These are phyloP conservation scores for Platygyra sinensis DNA, from an alignment of 64 coral and sea anemone genomes.

Conservation along the genomic window DNA sequence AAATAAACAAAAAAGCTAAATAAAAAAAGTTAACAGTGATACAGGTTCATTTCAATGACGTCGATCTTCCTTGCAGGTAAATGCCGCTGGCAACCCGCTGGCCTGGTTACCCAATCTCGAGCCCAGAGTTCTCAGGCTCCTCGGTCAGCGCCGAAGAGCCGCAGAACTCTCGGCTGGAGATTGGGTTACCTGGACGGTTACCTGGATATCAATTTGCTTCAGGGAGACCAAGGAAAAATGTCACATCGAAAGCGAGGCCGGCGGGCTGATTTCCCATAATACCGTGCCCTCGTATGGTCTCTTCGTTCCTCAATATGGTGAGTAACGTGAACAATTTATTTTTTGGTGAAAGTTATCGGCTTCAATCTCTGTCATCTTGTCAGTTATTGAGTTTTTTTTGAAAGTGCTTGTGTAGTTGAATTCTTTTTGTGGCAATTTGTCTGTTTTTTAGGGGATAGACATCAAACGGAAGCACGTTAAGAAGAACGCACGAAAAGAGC, in stretches of 20 bases:
- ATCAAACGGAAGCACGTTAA: constrained; percentile 97
- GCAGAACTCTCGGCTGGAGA: too few relatives aligned
- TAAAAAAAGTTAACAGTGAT: constrained; percentile 12
- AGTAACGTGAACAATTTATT: background rate
- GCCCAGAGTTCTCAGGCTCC: too few relatives aligned
- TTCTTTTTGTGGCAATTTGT: background rate
- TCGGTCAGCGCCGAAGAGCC: too few relatives aligned
- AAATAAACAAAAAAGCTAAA: background rate
- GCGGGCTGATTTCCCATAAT: constrained; percentile 47
- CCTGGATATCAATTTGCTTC: too few relatives aligned
- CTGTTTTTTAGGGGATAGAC: constrained; percentile 89
- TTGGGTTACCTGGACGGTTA: too few relatives aligned
- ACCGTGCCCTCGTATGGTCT: constrained; percentile 33
- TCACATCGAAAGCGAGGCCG: constrained; percentile 8
- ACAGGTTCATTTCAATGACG: constrained; percentile 11
- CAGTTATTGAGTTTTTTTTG: background rate
- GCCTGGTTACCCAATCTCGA: too few relatives aligned
- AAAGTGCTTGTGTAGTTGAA: background rate
- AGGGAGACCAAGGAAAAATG: background rate
- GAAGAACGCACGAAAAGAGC: constrained; percentile 87
- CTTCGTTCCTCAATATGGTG: constrained; percentile 88
- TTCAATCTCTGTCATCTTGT: constrained; percentile 49
- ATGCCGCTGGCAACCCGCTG: constrained; percentile 3
- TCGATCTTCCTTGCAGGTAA: background rate
- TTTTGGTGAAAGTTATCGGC: constrained; percentile 21